Evolutionary conservation across 2,888 invertebrate species (phyloP).

Genomic region (Argyresthia albistria): DNA sequence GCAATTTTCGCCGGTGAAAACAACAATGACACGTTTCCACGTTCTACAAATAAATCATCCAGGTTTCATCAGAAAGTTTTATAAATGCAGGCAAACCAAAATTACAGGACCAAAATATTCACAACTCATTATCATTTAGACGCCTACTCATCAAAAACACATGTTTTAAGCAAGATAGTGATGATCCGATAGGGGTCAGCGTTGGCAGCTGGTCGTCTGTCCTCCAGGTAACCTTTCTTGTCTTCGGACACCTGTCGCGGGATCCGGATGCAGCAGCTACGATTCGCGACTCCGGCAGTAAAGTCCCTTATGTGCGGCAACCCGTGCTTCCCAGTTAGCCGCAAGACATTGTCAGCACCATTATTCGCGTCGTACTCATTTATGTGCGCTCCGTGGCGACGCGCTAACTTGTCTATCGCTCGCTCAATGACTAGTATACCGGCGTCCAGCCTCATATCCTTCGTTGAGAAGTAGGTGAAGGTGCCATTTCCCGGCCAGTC

Average conservation of each 20-base stretch:
- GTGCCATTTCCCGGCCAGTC: constrained; percentile 95
- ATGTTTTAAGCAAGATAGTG: constrained; percentile 85
- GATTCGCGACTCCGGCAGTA: constrained; percentile 92
- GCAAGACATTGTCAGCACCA: constrained; percentile 94
- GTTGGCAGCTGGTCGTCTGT: constrained; percentile 92
- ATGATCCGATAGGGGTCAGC: constrained; percentile 92
- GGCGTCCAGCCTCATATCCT: constrained; percentile 86
- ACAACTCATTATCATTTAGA: background rate
- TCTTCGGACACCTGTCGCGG: constrained; percentile 93
- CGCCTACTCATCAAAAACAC: constrained; percentile 82
- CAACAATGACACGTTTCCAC: too few species aligned
- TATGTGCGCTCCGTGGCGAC: constrained; percentile 92
- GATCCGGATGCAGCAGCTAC: constrained; percentile 93
- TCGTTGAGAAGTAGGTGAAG: constrained; percentile 92
- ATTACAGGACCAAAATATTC: too few species aligned
- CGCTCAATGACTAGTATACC: constrained; percentile 90
- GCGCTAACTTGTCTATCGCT: constrained; percentile 93
- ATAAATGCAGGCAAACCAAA: too few species aligned
- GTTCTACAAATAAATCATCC: too few species aligned
- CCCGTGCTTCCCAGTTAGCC: constrained; percentile 93
- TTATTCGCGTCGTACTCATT: constrained; percentile 95
- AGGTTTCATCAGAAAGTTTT: too few species aligned
- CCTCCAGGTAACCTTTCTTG: constrained; percentile 94
- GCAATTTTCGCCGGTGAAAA: too few species aligned
- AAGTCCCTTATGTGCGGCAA: constrained; percentile 96